Conservation (phyloP, 2,113 vertebrate genomes). For the Ivindomyrus marchei region DNA sequence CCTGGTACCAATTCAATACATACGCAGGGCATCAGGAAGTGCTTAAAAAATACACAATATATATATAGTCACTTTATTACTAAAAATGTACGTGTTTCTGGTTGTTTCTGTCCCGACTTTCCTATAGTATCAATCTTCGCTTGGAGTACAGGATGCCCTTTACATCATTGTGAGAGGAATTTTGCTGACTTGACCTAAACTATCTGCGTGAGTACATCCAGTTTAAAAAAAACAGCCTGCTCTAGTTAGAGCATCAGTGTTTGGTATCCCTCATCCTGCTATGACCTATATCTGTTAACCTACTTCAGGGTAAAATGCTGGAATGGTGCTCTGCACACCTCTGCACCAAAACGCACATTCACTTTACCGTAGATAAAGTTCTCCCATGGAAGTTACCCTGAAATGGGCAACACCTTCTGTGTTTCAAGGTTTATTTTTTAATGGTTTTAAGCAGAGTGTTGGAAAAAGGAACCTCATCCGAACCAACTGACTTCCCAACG, state of each 20-base stretch:
- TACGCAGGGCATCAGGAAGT: neutral
- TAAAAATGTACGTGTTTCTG: neutral
- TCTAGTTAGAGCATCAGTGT: conserved; percentile 37
- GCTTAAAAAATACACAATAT: neutral
- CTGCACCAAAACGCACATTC: neutral
- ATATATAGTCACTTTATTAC: neutral
- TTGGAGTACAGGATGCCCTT: neutral
- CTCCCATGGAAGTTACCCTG: neutral
- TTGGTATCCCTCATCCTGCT: conserved; percentile 29
- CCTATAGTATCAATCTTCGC: neutral
- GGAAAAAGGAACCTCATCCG: neutral
- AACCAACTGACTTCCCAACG: neutral
- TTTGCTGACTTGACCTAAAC: neutral
- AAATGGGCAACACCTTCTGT: neutral
- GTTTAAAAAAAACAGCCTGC: conserved; percentile 25
- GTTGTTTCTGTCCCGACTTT: neutral
- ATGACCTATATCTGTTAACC: conserved; percentile 60
- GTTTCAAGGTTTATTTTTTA: neutral
- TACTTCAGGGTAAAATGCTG: conserved; percentile 38
- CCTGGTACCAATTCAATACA: neutral
- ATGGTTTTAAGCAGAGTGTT: neutral
- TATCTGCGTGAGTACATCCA: neutral
- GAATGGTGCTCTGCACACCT: neutral
- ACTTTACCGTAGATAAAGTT: neutral
- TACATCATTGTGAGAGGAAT: neutral